phyloP scores from a whole-genome alignment of 2,888 invertebrate species.

The Criorhina ranunculi region DNA sequence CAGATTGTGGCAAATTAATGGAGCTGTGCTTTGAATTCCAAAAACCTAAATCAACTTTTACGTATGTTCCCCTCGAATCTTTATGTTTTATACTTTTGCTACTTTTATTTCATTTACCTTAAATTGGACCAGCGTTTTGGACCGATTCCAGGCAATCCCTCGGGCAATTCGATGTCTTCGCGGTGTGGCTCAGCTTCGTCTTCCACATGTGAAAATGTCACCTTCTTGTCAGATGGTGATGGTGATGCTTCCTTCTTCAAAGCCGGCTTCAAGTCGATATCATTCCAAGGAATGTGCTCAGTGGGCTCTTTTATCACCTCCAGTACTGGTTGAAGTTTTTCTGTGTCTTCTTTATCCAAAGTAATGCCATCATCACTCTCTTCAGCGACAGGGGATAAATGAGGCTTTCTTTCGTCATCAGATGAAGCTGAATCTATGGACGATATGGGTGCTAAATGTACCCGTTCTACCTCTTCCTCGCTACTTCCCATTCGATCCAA shows the following conservation, averaged over 20 bases:
- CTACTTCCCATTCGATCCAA: conserved; percentile 84
- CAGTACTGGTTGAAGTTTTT: conserved; percentile 52
- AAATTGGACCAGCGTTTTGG: conserved; percentile 83
- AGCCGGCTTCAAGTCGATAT: conserved; percentile 81
- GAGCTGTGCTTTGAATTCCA: too few species aligned
- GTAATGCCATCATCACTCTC: conserved; percentile 80
- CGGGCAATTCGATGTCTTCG: conserved; percentile 83
- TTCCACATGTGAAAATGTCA: conserved; percentile 85
- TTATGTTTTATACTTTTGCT: neutral
- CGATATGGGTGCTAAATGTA: conserved; percentile 82
- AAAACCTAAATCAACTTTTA: too few species aligned
- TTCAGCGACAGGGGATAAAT: conserved; percentile 82
- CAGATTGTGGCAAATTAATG: too few species aligned
- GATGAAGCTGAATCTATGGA: conserved; percentile 84
- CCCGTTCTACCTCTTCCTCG: conserved; percentile 81
- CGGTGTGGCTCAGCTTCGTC: conserved; percentile 83
- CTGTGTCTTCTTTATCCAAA: conserved; percentile 52
- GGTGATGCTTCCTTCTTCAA: conserved; percentile 84
- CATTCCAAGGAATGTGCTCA: conserved; percentile 66
- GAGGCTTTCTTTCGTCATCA: conserved; percentile 82
- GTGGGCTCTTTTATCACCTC: conserved; percentile 56
- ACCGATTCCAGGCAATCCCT: conserved; percentile 81
- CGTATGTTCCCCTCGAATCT: neutral
- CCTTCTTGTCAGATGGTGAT: conserved; percentile 84
- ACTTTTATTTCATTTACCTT: conserved; percentile 83